A percentile compares a stretch with the other conserved stretches of the same genome.
Evolutionary conservation across 2,888 invertebrate genomes (phyloP).

Genomic region (Clivina fossor): DNA sequence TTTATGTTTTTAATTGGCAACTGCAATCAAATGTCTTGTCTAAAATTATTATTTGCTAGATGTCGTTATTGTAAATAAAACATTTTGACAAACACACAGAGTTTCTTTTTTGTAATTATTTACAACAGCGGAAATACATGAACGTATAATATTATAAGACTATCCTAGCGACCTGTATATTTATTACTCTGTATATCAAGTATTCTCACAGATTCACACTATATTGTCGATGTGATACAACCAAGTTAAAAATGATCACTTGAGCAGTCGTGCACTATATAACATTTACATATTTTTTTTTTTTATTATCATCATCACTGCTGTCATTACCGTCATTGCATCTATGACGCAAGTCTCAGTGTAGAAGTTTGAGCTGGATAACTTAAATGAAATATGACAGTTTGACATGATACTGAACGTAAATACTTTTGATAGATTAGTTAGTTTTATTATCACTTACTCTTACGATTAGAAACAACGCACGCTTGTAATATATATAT

Average conservation of each 20-base stretch:
- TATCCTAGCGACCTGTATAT: constrained; percentile 31
- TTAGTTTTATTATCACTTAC: too few relatives aligned
- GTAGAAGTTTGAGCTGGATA: constrained; percentile 25
- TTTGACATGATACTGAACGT: too few relatives aligned
- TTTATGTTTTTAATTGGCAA: constrained; percentile 13
- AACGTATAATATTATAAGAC: constrained; percentile 27
- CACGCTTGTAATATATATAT: too few relatives aligned
- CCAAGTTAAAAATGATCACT: constrained; percentile 30
- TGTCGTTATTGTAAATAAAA: constrained; percentile 30
- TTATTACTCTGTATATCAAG: constrained; percentile 23
- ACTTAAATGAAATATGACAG: neutral
- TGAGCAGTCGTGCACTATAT: constrained; percentile 29
- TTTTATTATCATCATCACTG: constrained; percentile 14
- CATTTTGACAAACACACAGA: constrained; percentile 31
- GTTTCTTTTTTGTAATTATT: constrained; percentile 27
- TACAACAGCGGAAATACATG: constrained; percentile 32
- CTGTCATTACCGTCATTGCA: constrained; percentile 16
- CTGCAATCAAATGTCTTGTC: constrained; percentile 8
- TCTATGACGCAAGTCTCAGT: constrained; percentile 7
- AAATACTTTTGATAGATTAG: too few relatives aligned
- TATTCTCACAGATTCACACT: constrained; percentile 29
- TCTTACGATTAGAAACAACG: too few relatives aligned
- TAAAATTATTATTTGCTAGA: constrained; percentile 24
- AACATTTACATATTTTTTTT: constrained; percentile 7
- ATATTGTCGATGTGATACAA: constrained; percentile 32